Evolutionary conservation across 2,888 invertebrate species (phyloP), one percentile per base, ranked within the genome.

Genomic region (Xylota segnis): DNA sequence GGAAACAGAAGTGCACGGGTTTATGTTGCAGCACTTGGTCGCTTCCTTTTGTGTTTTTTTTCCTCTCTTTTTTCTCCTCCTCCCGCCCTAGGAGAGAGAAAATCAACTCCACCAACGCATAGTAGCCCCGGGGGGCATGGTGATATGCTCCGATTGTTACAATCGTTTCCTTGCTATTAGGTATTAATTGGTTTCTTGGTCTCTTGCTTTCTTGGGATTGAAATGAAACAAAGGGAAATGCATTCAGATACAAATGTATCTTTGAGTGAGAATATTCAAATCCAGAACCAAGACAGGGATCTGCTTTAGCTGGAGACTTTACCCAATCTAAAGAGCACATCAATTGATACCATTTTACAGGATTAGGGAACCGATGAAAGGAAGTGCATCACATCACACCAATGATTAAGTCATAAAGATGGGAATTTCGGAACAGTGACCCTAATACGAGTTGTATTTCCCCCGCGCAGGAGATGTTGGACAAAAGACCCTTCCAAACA

Each of bases 1-100:
- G 70, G 70, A 65, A 71, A 72, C 86, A 81, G 72, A 82, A 86
- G 82, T 86, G 72, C 81, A 68, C 59, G 66, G 76, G 71, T 59
- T 72, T 72, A 65, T 27, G 70, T 79, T 79, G 84, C 66, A 56
- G 70, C 65, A 43, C 34, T 71, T 81, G 75, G 50, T n/a, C 23
- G 79, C 76, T 81, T 81, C 76, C 66, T 61, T 66, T 74, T 68
- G 7, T 72, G 61, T 14, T 47, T 23, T 29, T 43, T 14, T 43
- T 34, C 5, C 23, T 16, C 3, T 23, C 3, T 23, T 23, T 23
- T 23, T 23, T 23, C 3, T 23, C 3, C 3, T 23, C 3, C 23
- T 23, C 3, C 23, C 23, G 23, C 23, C 23, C 23, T 74, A 54
- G 68, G 68, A 74, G 78, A 68, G 83, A 58, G 61, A 65, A 79